Conservation (phyloP, 2,113 vertebrate species). For the Nannospalax galili region DNA sequence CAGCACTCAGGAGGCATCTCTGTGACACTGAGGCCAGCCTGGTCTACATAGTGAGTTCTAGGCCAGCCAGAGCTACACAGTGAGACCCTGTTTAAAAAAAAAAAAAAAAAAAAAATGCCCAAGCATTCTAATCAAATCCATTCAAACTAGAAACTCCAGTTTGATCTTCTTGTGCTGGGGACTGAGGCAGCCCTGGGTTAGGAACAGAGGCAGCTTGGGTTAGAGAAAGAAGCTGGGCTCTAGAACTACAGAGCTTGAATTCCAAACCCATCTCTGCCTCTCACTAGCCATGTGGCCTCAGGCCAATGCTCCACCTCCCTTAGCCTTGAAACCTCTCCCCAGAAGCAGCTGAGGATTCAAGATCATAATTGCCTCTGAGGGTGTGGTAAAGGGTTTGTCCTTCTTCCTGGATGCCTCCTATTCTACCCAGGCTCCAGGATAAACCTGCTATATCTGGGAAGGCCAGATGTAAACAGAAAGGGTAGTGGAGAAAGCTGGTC, state of each 20-base stretch:
- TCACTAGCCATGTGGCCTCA: neutral
- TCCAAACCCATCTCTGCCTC: neutral
- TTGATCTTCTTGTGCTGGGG: neutral
- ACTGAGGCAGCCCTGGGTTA: too few species aligned
- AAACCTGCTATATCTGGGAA: neutral
- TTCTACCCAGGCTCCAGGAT: neutral
- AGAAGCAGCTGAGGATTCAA: neutral
- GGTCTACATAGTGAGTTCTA: neutral
- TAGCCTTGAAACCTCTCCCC: neutral
- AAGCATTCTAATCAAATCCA: neutral
- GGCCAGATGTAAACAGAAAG: neutral
- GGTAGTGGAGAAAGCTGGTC: neutral
- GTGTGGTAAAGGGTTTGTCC: rapidly evolving
- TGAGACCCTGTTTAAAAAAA: neutral
- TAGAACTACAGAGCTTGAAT: neutral
- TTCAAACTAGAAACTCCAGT: neutral
- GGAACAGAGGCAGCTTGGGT: neutral
- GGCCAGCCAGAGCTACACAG: neutral
- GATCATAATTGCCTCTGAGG: too few species aligned
- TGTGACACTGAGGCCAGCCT: neutral
- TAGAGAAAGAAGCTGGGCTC: neutral
- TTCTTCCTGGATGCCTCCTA: neutral
- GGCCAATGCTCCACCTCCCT: neutral
- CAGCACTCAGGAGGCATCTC: neutral
- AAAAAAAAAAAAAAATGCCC: too few species aligned